Conservation (phyloP, 2,888 invertebrate genomes). For the Chymomyza fuscimana region DNA sequence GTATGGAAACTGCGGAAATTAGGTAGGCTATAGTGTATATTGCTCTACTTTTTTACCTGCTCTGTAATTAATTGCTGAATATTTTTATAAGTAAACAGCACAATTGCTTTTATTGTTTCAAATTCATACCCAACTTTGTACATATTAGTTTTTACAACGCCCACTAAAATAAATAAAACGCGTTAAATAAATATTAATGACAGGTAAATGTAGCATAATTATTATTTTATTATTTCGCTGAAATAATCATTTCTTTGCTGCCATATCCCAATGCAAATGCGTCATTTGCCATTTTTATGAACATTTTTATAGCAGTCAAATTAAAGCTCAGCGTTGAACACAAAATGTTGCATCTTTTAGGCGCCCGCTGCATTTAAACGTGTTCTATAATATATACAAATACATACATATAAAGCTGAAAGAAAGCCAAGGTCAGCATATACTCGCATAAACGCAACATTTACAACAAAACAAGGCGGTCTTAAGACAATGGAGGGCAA, state of each 20-base stretch:
- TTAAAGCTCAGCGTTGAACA: not conserved
- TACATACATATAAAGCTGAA: not conserved
- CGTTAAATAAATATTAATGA: conserved; percentile 5
- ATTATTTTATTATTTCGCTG: not conserved
- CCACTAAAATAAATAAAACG: conserved; percentile 3
- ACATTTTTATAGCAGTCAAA: not conserved
- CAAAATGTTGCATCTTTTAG: conserved; percentile 24
- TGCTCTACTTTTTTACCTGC: conserved; percentile 23
- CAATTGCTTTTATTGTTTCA: too few relatives aligned
- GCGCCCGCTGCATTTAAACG: conserved; percentile 27
- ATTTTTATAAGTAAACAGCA: too few relatives aligned
- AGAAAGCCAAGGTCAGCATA: conserved; percentile 40
- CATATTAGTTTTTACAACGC: not conserved
- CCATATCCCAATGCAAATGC: not conserved
- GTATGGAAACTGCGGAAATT: too few relatives aligned
- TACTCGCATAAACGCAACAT: not conserved
- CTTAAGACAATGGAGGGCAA: conserved; percentile 13
- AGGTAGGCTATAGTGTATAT: too few relatives aligned
- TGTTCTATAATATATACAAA: conserved; percentile 22
- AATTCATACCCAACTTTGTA: not conserved
- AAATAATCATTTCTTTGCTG: not conserved
- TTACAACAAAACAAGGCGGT: conserved; percentile 21
- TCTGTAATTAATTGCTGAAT: conserved; percentile 27
- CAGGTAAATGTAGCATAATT: not conserved
- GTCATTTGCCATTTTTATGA: not conserved